A percentile compares a stretch with the other conserved stretches of the same genome.
Evolutionary conservation across 2,113 vertebrate genomes (phyloP).

Genomic region (Delphinapterus leucas): DNA sequence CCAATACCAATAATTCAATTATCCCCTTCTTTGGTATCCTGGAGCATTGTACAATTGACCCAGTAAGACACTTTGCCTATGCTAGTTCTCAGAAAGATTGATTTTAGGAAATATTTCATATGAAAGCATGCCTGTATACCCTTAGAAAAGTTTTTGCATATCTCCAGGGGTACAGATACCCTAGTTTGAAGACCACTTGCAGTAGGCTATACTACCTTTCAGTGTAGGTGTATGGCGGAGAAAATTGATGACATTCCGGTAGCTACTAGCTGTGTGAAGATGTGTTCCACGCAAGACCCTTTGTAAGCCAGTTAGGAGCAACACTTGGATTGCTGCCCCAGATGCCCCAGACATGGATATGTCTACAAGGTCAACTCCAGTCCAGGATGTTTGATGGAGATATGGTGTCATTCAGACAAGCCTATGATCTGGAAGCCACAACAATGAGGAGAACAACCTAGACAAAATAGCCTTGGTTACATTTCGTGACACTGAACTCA

Average conservation of each 20-base stretch:
- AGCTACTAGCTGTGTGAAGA: neutral
- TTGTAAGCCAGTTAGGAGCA: neutral
- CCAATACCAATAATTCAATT: neutral
- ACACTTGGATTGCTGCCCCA: neutral
- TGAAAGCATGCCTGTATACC: neutral
- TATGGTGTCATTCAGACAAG: neutral
- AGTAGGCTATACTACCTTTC: neutral
- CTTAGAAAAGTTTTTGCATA: neutral
- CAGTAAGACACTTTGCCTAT: neutral
- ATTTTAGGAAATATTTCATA: neutral
- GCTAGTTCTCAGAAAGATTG: neutral
- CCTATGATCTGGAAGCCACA: conserved; percentile 41
- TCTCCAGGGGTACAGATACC: neutral
- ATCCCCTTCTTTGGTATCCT: neutral
- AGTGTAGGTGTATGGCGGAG: neutral
- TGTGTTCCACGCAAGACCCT: neutral
- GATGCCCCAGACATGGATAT: conserved; percentile 23
- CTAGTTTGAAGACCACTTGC: neutral
- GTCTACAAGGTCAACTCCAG: conserved; percentile 25
- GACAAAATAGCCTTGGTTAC: neutral
- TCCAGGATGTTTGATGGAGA: neutral
- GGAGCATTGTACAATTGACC: neutral
- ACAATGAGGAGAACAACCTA: neutral
- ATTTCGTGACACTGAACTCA: neutral
- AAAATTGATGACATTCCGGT: neutral